These are phyloP conservation scores for Hydractinia echinata DNA, from an alignment of 30 jellyfish, hydroid and myxozoan species.

Conservation along the genomic window DNA sequence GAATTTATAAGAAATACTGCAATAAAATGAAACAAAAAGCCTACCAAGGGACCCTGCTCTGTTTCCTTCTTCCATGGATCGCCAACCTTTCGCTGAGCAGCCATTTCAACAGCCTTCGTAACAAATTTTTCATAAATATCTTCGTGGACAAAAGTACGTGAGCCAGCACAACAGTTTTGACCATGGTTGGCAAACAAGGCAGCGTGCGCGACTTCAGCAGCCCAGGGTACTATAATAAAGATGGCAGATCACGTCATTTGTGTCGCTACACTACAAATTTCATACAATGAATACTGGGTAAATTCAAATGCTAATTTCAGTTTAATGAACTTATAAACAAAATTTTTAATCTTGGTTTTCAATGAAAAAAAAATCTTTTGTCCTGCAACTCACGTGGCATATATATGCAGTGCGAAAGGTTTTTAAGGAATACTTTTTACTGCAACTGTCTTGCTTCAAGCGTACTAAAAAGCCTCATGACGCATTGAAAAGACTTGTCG, in stretches of 20 bases:
- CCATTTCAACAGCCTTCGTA: conserved; percentile 61
- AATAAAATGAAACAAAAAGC: neutral
- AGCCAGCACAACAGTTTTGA: conserved; percentile 94
- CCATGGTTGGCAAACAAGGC: conserved; percentile 92
- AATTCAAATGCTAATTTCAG: too few relatives aligned
- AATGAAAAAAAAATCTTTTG: too few relatives aligned
- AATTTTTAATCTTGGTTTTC: too few relatives aligned
- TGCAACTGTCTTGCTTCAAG: too few relatives aligned
- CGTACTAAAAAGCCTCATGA: too few relatives aligned
- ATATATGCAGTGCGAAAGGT: too few relatives aligned
- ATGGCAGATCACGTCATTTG: neutral
- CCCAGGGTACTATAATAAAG: conserved; percentile 67
- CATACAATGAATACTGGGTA: too few relatives aligned
- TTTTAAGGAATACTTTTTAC: too few relatives aligned
- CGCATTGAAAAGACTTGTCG: too few relatives aligned
- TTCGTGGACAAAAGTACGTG: conserved; percentile 94
- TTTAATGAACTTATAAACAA: too few relatives aligned
- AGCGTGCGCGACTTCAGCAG: conserved; percentile 80
- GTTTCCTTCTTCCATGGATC: conserved; percentile 83
- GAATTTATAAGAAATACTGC: neutral
- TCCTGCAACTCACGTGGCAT: too few relatives aligned
- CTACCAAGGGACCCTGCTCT: conserved; percentile 90
- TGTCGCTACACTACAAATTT: neutral
- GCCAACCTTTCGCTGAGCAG: conserved; percentile 72
- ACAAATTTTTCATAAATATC: conserved; percentile 83